Conservation (phyloP, 2,888 invertebrate species). For the Copidosoma aretas region DNA sequence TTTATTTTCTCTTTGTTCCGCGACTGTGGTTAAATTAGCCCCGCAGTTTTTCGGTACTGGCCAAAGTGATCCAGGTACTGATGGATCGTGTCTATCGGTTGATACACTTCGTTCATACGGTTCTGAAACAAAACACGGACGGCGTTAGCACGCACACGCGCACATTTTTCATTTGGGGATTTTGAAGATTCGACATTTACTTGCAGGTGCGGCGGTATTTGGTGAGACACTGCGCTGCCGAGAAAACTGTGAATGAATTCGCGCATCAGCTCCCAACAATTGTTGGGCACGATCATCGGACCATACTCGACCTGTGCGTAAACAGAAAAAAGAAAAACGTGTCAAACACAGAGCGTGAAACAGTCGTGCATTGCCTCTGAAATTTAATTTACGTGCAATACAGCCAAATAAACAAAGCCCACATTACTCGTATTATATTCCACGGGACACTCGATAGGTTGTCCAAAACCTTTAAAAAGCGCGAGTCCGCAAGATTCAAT, state of each 20-base stretch:
- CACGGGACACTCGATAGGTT: too few relatives aligned
- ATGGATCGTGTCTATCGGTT: constrained; percentile 89
- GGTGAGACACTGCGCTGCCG: constrained; percentile 76
- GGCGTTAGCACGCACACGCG: too few relatives aligned
- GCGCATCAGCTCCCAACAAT: constrained; percentile 89
- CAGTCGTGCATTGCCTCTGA: too few relatives aligned
- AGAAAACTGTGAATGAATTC: constrained; percentile 92
- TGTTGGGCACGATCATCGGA: constrained; percentile 85
- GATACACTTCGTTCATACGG: constrained; percentile 83
- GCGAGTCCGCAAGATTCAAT: too few relatives aligned
- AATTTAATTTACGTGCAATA: too few relatives aligned
- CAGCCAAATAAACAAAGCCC: too few relatives aligned
- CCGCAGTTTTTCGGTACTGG: constrained; percentile 81
- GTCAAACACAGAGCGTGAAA: too few relatives aligned
- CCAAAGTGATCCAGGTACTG: constrained; percentile 95
- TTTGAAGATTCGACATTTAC: too few relatives aligned
- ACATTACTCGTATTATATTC: too few relatives aligned
- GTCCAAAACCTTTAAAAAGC: too few relatives aligned
- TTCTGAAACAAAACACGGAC: constrained; percentile 62
- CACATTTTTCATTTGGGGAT: not conserved
- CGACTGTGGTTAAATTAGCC: constrained; percentile 28
- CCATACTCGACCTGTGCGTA: constrained; percentile 80
- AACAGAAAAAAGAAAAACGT: too few relatives aligned
- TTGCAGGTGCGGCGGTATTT: constrained; percentile 76
- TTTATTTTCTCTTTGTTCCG: too few relatives aligned